A percentile compares a stretch with the other conserved stretches of the same genome.
These are phyloP conservation scores for Malurus cyaneus DNA, from an alignment of 2,113 vertebrate genomes.

Conservation along the genomic window DNA sequence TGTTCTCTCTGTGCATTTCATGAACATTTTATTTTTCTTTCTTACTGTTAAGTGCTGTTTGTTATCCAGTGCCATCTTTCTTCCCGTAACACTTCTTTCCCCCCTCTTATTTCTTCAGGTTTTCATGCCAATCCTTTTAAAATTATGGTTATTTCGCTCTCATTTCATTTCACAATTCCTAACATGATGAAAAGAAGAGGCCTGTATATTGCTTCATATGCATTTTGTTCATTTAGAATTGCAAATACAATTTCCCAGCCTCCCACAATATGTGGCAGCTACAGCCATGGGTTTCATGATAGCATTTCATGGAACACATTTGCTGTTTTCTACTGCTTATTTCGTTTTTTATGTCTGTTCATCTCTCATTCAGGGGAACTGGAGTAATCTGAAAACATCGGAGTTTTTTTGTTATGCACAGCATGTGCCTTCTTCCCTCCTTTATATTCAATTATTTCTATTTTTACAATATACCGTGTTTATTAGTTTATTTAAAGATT, in stretches of 20 bases:
- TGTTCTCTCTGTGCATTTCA: not conserved
- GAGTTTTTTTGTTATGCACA: not conserved
- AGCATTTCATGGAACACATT: not conserved
- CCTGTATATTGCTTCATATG: not conserved
- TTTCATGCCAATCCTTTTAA: not conserved
- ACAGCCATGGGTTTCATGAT: not conserved
- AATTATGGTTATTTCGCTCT: not conserved
- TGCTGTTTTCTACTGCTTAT: not conserved
- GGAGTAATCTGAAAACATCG: not conserved
- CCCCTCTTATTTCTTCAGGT: not conserved
- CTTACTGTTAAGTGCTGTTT: not conserved
- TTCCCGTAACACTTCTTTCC: not conserved
- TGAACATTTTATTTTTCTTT: not conserved
- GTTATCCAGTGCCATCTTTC: not conserved
- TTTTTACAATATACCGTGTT: not conserved
- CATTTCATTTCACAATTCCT: not conserved
- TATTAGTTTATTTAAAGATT: not conserved
- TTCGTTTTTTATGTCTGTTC: slow-evolving; percentile 1
- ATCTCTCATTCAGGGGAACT: not conserved
- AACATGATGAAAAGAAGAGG: not conserved
- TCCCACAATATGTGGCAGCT: not conserved
- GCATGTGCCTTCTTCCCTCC: not conserved
- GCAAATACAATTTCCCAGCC: slow-evolving; percentile 14
- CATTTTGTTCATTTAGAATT: slow-evolving; percentile 20
- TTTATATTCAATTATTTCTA: not conserved